Conservation (phyloP, 2,888 invertebrate genomes). For the Hydrotaea cyrtoneurina region DNA sequence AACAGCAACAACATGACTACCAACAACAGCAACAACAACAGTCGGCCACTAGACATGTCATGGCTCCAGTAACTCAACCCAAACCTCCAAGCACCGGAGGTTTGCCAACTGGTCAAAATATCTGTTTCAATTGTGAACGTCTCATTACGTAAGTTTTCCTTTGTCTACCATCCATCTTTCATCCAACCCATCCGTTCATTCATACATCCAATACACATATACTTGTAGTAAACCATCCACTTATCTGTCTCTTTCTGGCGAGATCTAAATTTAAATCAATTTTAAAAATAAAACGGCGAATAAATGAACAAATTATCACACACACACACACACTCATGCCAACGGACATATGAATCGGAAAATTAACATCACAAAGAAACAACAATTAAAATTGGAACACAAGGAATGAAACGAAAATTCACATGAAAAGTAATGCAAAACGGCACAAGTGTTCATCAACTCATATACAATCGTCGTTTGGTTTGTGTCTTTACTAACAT, state of each 20-base stretch:
- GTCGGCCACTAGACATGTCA: constrained; percentile 84
- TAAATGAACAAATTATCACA: background rate
- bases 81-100: constrained; percentile 86
- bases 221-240: background rate
- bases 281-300: constrained; percentile 18
- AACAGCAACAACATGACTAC: constrained; percentile 70
- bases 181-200: background rate
- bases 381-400: background rate
- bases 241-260: constrained; percentile 6
- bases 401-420: constrained; percentile 25
- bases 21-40: constrained; percentile 73
- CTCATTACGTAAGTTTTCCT: constrained; percentile 93
- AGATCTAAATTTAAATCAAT: constrained; percentile 29
- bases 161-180: background rate
- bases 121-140: constrained; percentile 98
- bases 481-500: constrained; percentile 32
- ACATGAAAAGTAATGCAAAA: constrained; percentile 56
- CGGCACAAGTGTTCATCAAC: background rate
- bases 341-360: background rate
- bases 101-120: constrained; percentile 93
- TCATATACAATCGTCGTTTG: constrained; percentile 41
- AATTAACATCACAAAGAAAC: background rate
- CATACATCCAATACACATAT: background rate
- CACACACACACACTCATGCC: constrained; percentile 2
- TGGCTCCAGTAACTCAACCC: constrained; percentile 87